phyloP scores from a whole-genome alignment of 2,888 invertebrate genomes.

The Protophormia terraenovae region DNA sequence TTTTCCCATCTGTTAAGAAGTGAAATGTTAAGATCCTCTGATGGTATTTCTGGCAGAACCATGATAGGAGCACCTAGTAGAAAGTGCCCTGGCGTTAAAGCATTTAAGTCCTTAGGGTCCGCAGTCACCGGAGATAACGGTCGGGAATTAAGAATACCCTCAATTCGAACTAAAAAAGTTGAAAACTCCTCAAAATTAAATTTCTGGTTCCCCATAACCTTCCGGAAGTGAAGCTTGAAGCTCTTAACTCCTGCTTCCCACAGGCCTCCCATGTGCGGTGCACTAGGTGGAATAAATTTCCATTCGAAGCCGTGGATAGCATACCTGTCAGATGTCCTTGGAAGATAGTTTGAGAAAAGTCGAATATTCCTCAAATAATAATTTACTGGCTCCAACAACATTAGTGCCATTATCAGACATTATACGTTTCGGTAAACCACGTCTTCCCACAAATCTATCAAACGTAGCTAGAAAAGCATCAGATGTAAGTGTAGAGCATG shows the following conservation, averaged over 20 bases:
- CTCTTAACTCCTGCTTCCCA: neutral
- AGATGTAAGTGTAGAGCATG: too few species aligned
- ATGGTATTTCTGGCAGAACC: too few species aligned
- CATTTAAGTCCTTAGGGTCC: neutral
- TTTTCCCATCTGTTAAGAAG: constrained; percentile 7
- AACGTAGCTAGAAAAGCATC: too few species aligned
- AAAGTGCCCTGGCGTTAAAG: neutral
- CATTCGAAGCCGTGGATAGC: neutral
- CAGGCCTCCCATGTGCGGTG: too few species aligned
- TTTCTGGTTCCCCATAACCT: neutral
- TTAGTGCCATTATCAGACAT: neutral
- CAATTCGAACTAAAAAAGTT: neutral
- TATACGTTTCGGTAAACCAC: neutral
- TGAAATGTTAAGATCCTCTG: neutral
- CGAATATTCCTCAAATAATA: neutral
- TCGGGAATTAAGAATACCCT: neutral
- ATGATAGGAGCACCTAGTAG: neutral
- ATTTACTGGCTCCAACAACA: neutral
- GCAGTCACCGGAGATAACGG: neutral
- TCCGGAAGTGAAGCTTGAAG: neutral
- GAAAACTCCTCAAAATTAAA: neutral
- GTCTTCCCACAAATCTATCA: neutral
- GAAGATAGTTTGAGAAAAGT: neutral
- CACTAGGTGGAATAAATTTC: too few species aligned
- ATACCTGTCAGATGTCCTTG: neutral